These are phyloP conservation scores for Atherinomorus stipes DNA, from an alignment of 2,113 vertebrate species.

Conservation along the genomic window DNA sequence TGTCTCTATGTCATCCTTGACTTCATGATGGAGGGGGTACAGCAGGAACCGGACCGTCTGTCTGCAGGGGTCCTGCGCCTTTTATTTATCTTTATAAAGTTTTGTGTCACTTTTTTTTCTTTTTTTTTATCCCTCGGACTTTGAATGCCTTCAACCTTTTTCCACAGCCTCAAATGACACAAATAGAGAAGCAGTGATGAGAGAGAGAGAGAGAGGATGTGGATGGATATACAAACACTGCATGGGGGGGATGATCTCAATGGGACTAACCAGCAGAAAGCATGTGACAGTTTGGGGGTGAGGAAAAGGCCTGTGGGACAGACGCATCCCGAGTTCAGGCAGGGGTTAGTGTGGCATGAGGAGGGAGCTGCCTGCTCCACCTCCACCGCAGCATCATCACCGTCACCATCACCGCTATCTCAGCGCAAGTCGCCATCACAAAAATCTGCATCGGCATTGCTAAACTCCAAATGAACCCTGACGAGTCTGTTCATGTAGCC, in stretches of 20 bases:
- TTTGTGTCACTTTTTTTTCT: too few relatives aligned
- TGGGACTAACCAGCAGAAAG: constrained; percentile 29
- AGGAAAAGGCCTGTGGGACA: constrained; percentile 61
- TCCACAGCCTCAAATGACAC: background rate
- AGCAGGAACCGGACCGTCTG: background rate
- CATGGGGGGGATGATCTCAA: background rate
- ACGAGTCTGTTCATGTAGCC: constrained; percentile 10
- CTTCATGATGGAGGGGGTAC: background rate
- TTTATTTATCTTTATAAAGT: too few relatives aligned
- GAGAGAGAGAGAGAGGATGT: background rate
- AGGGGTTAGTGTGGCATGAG: constrained; percentile 75
- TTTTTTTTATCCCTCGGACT: too few relatives aligned
- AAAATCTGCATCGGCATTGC: constrained; percentile 29
- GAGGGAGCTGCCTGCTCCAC: constrained; percentile 34
- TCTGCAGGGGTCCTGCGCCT: background rate
- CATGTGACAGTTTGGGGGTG: constrained; percentile 69
- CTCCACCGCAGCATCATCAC: constrained; percentile 25
- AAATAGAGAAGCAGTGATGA: background rate
- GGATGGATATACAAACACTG: background rate
- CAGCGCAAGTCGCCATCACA: background rate
- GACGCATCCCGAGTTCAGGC: constrained; percentile 66
- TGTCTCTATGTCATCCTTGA: background rate
- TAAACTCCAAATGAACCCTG: constrained; percentile 70
- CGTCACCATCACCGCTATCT: constrained; percentile 4
- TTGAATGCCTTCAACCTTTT: too few relatives aligned